Evolutionary conservation across 1,140 invertebrate species (phyloP).

Genomic region (Muscidifurax raptorellus): DNA sequence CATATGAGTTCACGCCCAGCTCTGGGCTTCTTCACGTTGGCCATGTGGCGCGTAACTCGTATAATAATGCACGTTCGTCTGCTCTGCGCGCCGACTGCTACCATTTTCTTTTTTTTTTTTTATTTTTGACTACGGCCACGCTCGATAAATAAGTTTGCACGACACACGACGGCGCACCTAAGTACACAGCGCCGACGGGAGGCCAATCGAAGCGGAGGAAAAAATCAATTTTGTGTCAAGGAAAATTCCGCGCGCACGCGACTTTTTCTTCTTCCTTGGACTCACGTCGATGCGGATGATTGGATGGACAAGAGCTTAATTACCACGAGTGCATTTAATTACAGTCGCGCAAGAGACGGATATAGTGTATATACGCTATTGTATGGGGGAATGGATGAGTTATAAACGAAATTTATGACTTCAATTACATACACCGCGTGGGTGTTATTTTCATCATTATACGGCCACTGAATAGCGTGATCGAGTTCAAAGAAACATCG

Average conservation of each 20-base stretch:
- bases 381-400: constrained; percentile 32
- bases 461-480: background rate
- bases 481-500: background rate
- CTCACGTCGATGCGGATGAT: background rate
- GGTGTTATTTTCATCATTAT: constrained; percentile 13
- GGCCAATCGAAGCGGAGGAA: background rate
- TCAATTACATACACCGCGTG: constrained; percentile 3
- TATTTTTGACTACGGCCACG: background rate
- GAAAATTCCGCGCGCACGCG: background rate
- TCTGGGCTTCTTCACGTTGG: constrained; percentile 31
- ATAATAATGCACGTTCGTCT: background rate
- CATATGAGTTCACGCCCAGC: constrained; percentile 34
- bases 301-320: constrained; percentile 19
- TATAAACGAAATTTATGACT: constrained; percentile 24
- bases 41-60: constrained; percentile 21
- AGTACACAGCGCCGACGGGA: background rate
- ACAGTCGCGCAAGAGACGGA: background rate
- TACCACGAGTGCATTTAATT: constrained; percentile 10
- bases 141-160: constrained; percentile 6
- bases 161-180: background rate
- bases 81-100: background rate
- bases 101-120: constrained; percentile 14
- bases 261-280: constrained; percentile 9
- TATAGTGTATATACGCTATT: background rate
- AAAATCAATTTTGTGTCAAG: background rate